Base-by-base conservation (phyloP, 2,888 invertebrate genomes). In the Cryptophagus acutangulus region DNA sequence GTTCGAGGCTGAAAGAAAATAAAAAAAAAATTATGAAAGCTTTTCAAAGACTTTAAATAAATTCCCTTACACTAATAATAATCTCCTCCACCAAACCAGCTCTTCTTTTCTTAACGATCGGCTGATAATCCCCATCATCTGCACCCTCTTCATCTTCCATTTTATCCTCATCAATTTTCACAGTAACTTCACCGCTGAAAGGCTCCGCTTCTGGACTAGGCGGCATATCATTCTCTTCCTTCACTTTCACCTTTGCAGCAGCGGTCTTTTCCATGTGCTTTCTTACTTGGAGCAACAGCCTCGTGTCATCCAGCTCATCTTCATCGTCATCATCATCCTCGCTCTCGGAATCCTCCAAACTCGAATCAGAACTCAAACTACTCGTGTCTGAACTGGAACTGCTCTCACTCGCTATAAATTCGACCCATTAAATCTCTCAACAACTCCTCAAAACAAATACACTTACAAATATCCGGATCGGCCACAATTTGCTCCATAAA, bases 1-100 rank as follows among this genome's bases (percentile, higher is more conserved):
- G 83, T 79, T 18, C 89, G 75, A 0, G 90, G 89, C 87, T 88
- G 65, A 29, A 69, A 58, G 38, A 29, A 33, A 12, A 18, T n/a
- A 34, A 45, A 34, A 45, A 46, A 40, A 38, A 38, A 20, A 34
- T 14, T 28, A 26, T 24, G 10, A 26, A 20, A 20, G 9, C 5
- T 20, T 20, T 28, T 5, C 2, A 12, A 24, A 17, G 16, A 30
- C 13, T 12, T 29, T 26, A n/a, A 25, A 15, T 17, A 26, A 26
- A 3, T 4, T n/a, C 53, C 75, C 77, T 75, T 68, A 81, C 80
- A 60, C 80, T 80, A 43, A 81, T 82, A 34, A 80, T 77, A 49
- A 77, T 71, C 61, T 80, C 78, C 53, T 78, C 76, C 6, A 79
- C 79, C 24, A 81, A 67, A 24, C 77, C 77, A 18, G 73, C 71